phyloP scores from a whole-genome alignment of 1,140 invertebrate species.

The Drosophila kohkoa region DNA sequence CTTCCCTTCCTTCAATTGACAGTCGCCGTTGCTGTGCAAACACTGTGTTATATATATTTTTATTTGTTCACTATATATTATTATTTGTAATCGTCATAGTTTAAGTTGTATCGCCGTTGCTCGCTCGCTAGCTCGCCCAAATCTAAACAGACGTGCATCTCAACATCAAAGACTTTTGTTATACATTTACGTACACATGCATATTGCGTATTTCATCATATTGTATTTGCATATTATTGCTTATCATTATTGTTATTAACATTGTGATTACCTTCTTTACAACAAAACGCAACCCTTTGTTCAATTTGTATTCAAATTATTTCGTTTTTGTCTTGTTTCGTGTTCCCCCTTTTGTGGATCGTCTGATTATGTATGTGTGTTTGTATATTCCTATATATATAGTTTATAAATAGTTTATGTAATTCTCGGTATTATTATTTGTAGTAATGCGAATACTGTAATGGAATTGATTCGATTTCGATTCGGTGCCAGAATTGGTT shows the following conservation, averaged over 20 bases:
- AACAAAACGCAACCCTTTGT: constrained; percentile 17
- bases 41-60: constrained; percentile 68
- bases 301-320: constrained; percentile 29
- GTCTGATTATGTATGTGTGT: constrained; percentile 21
- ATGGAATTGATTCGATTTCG: constrained; percentile 73
- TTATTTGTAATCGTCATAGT: constrained; percentile 16
- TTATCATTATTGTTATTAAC: constrained; percentile 12
- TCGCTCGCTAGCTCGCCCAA: constrained; percentile 63
- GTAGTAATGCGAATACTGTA: constrained; percentile 63
- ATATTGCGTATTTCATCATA: constrained; percentile 46
- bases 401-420: constrained; percentile 54
- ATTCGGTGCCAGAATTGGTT: constrained; percentile 39
- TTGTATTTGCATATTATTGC: constrained; percentile 48
- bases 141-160: constrained; percentile 65
- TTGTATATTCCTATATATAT: constrained; percentile 57
- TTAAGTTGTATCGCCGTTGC: constrained; percentile 51
- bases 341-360: constrained; percentile 5
- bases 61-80: constrained; percentile 45
- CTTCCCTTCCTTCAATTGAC: constrained; percentile 2
- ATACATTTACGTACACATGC: constrained; percentile 55
- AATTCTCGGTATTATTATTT: constrained; percentile 79
- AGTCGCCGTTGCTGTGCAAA: constrained; percentile 39
- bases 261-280: constrained; percentile 38
- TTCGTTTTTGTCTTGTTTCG: constrained; percentile 18
- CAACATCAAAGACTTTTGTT: constrained; percentile 80